Evolutionary conservation across 2,888 invertebrate species (phyloP).

Genomic region (Tinea trinotella): DNA sequence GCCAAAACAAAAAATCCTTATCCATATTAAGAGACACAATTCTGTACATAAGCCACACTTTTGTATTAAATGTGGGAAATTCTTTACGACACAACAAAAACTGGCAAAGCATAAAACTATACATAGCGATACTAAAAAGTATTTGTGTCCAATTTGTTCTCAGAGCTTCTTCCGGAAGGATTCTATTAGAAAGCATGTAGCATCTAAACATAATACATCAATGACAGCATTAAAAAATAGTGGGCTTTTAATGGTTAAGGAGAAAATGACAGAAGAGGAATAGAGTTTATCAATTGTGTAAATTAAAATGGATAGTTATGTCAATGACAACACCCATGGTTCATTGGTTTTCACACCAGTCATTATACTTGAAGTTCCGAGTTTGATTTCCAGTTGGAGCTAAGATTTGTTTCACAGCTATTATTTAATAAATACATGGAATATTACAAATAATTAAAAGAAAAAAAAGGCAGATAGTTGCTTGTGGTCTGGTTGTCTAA

Average conservation of each 20-base stretch:
- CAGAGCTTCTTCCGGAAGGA: slow-evolving; percentile 2
- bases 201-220: slow-evolving; percentile 6
- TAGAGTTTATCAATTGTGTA: no score
- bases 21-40: background rate
- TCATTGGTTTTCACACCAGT: no score
- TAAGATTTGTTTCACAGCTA: no score
- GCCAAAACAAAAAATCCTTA: background rate
- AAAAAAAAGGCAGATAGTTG: no score
- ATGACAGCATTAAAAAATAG: background rate
- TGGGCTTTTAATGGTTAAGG: background rate
- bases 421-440: no score
- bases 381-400: no score
- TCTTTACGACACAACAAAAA: background rate
- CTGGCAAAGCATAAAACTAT: background rate
- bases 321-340: no score
- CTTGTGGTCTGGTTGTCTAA: no score
- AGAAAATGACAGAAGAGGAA: background rate
- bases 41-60: background rate
- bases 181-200: slow-evolving; percentile 7
- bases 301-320: no score
- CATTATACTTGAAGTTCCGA: no score
- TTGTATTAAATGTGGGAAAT: slow-evolving; percentile 7
- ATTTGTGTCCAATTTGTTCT: background rate
- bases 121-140: background rate
- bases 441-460: no score